These are phyloP conservation scores for Gobius niger DNA, from an alignment of 2,113 vertebrate species.

Conservation along the genomic window DNA sequence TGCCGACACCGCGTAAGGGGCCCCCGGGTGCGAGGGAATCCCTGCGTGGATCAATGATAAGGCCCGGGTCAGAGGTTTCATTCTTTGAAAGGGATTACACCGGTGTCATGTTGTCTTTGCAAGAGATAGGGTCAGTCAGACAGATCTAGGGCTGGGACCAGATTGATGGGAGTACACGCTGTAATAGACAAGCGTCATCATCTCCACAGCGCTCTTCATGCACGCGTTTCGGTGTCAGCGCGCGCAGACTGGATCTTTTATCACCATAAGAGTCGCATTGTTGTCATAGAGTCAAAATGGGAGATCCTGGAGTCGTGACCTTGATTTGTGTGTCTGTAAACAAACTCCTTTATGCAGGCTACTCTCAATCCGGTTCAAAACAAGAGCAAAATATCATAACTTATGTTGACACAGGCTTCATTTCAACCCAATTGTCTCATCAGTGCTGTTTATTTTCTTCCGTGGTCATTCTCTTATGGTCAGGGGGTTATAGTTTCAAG, in stretches of 20 bases:
- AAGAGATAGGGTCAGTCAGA: not conserved
- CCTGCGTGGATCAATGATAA: conserved; percentile 19
- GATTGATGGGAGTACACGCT: conserved; percentile 3
- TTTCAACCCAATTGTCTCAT: no score
- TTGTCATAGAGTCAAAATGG: conserved; percentile 2
- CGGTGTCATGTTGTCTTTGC: conserved; percentile 7
- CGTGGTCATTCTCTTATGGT: no score
- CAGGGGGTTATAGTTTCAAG: no score
- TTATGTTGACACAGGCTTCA: no score
- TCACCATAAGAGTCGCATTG: not conserved
- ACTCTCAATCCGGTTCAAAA: not conserved
- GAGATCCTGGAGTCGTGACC: not conserved
- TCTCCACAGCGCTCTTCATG: not conserved
- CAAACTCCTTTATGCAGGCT: not conserved
- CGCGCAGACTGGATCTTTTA: not conserved
- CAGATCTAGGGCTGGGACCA: conserved; percentile 3
- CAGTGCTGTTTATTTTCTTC: no score
- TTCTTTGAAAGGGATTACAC: conserved; percentile 14
- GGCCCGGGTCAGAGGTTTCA: conserved; percentile 4
- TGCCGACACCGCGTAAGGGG: conserved; percentile 20
- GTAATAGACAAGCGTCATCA: not conserved
- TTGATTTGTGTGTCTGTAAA: not conserved
- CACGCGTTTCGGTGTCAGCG: not conserved
- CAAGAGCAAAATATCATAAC: no score
- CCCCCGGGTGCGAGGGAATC: conserved; percentile 43